Evolutionary conservation across 2,113 vertebrate species (phyloP), one percentile per base, ranked within the genome.

Genomic region (Mola mola): DNA sequence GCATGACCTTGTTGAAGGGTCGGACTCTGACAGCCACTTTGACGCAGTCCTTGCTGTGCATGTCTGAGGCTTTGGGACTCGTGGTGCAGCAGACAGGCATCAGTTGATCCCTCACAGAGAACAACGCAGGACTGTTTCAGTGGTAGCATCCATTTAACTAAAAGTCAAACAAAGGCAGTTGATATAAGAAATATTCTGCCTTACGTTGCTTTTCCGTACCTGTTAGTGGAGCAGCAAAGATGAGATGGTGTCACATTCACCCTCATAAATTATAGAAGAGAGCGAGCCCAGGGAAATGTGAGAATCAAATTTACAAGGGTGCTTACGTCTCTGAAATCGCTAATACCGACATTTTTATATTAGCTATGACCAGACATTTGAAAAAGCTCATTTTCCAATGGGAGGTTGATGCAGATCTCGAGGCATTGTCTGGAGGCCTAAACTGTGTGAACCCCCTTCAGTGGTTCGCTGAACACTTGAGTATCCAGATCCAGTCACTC

Each of bases 1-100:
- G 20, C 93, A 93, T 90, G 68, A 94, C 92, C 93, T 95, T 94
- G 83, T 89, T 93, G 68, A 94, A 95, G 12, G 92, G 92, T 44
- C 93, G 87, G 53, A 94, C 92, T 13, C 91, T 69, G 25, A 93
- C 92, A 2, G 93, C 92, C 55, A 94, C 93, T 84, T 88, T 93
- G 65, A 95, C 92, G 16, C 92, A 85, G 85, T 94, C 93, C 31
- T 72, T 69, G 55, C 69, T 26, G 20, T 89, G 89, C 88, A 79
- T 86, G 16, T 84, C 78, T 43, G 73, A 63, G 29, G 50, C 72
- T 66, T 79, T 85, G 1, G 72, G 47, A 50, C 65, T 87, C 79
- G 82, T 87, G 9, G 8, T 66, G 49, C 59, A 41, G 78, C 61
- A 33, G 58, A 34, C 24, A 41, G 52, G 19, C 11, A 28, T n/a